phyloP scores from a whole-genome alignment of 1,140 invertebrate species.

The Paracyclopina nana region DNA sequence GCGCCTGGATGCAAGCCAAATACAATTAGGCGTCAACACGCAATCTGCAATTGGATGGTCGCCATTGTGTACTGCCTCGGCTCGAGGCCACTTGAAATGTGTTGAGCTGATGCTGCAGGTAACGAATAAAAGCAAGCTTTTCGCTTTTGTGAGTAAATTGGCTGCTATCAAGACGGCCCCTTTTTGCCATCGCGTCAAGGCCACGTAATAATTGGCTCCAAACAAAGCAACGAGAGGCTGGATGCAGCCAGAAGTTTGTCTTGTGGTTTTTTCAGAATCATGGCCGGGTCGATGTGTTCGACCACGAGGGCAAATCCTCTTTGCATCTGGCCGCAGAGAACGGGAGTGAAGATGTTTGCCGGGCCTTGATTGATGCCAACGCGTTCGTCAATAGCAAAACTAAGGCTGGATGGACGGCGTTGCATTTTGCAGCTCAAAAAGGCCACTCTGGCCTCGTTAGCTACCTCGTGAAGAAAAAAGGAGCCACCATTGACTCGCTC shows the following conservation, averaged over 20 bases:
- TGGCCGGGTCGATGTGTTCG: slow-evolving; percentile 94
- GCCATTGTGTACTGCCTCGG: slow-evolving; percentile 68
- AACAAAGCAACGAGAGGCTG: no score
- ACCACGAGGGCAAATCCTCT: slow-evolving; percentile 81
- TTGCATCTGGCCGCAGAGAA: slow-evolving; percentile 85
- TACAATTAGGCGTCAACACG: slow-evolving; percentile 78
- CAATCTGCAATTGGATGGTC: slow-evolving; percentile 85
- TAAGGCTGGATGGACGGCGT: slow-evolving; percentile 40
- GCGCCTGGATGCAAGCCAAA: slow-evolving; percentile 20
- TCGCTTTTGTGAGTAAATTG: neutral
- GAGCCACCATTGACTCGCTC: slow-evolving; percentile 79
- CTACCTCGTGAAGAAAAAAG: slow-evolving; percentile 76
- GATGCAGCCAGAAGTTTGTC: slow-evolving; percentile 37
- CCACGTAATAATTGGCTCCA: neutral
- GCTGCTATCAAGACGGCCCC: neutral
- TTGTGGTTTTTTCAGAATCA: slow-evolving; percentile 34
- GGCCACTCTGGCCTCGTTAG: slow-evolving; percentile 71
- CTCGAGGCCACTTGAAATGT: slow-evolving; percentile 36
- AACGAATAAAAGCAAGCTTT: slow-evolving; percentile 22
- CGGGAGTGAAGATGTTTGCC: slow-evolving; percentile 74
- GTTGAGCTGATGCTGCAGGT: slow-evolving; percentile 35
- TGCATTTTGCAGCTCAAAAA: slow-evolving; percentile 66
- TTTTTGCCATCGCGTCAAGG: neutral
- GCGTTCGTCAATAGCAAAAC: slow-evolving; percentile 78
- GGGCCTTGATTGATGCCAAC: slow-evolving; percentile 86